phyloP scores from a whole-genome alignment of 2,797 vertebrate species.

The Scolopax rusticola region DNA sequence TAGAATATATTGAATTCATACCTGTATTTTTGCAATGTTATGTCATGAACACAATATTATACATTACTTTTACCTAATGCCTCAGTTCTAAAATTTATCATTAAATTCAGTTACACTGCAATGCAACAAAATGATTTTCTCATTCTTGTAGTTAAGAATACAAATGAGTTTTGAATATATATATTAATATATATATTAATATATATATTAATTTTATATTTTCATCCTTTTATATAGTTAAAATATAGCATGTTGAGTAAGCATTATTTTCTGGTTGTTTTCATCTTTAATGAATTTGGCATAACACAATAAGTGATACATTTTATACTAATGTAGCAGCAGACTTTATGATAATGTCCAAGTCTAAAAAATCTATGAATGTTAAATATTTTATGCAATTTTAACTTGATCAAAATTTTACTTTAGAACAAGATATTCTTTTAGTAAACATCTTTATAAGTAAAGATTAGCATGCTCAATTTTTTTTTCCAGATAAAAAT shows the following conservation, averaged over 20 bases:
- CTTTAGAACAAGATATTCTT: neutral
- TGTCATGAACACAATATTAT: neutral
- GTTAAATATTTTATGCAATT: neutral
- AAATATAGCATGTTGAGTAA: neutral
- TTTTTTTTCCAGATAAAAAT: neutral
- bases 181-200: neutral
- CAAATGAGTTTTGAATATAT: neutral
- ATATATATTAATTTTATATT: neutral
- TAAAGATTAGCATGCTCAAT: accelerated
- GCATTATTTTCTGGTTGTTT: neutral
- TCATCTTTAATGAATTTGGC: neutral
- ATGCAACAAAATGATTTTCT: neutral
- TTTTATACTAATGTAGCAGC: neutral
- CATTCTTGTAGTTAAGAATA: neutral
- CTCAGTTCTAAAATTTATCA: neutral
- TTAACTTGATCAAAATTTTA: neutral
- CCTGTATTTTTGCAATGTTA: neutral
- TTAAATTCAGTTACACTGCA: neutral
- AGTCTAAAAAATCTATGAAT: neutral
- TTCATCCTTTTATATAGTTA: neutral
- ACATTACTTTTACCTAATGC: neutral
- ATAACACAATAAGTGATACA: neutral
- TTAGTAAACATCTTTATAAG: neutral
- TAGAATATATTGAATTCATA: neutral
- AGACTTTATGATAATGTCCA: neutral